phyloP scores from a whole-genome alignment of 2,113 vertebrate genomes.

The Cyphotilapia sp. region DNA sequence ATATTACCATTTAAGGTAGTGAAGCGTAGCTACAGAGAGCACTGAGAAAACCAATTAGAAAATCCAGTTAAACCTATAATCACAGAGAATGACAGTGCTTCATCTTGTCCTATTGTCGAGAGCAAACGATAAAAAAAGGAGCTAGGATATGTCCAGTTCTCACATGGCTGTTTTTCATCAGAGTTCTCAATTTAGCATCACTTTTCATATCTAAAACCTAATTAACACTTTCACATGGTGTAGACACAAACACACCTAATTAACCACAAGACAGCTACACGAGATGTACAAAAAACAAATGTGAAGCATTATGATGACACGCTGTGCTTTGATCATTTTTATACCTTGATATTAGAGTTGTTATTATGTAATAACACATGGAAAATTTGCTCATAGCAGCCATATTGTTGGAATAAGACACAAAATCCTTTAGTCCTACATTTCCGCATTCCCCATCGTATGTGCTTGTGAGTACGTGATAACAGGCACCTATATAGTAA shows the following conservation, averaged over 20 bases:
- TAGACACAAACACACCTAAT: background rate
- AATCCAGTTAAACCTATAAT: slow-evolving; percentile 49
- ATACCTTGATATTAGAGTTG: background rate
- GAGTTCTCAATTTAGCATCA: background rate
- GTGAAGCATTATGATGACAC: background rate
- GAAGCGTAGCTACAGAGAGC: slow-evolving; percentile 12
- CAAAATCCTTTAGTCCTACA: background rate
- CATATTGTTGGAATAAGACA: background rate
- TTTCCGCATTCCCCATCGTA: background rate
- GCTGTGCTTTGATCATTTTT: background rate
- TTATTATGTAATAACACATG: background rate
- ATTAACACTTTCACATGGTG: background rate
- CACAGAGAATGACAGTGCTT: background rate
- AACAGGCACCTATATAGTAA: background rate
- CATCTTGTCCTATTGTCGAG: background rate
- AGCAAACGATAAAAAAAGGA: background rate
- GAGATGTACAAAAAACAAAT: background rate
- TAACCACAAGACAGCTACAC: background rate
- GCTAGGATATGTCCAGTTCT: background rate
- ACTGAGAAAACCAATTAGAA: slow-evolving; percentile 41
- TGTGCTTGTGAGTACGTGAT: background rate
- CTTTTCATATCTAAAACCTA: background rate
- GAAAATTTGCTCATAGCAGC: background rate
- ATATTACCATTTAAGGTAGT: background rate
- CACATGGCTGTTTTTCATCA: background rate